Evolutionary conservation across 2,797 vertebrate genomes (phyloP), one percentile per base, ranked within the genome.

Genomic region (Calcarius lapponicus): DNA sequence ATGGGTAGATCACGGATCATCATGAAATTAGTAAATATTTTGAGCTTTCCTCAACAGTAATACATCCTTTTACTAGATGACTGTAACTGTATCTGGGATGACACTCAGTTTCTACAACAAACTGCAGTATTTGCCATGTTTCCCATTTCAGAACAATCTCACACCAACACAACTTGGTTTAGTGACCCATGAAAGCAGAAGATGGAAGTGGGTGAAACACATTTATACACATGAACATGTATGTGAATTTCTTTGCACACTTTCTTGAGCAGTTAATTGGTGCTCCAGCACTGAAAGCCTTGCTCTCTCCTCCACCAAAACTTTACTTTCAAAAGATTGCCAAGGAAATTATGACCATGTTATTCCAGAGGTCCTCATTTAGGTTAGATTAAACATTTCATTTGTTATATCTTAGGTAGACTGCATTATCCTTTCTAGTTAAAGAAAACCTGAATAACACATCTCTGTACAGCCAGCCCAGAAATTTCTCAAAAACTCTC

Each of bases 21-120:
- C 64, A 26, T 31, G 20, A 88, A 84, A 90, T 43, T 3, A 17
- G 47, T 72, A 81, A 92, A 84, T 88, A 90, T 93, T 96, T 78
- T 85, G 65, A 92, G 47, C 76, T 81, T 75, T 56, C 26, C 71
- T 93, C 60, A 88, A 80, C 53, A 61, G 40, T 62, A 61, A 26
- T 17, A 18, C 5, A 17, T 69, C 54, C 36, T 64, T 88, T 79
- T 53, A 72, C 64, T 54, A 83, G 47, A 60, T 45, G 32, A 85
- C 38, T 8, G 17, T 51, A 80, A 73, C 29, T 50, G n/a, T 40
- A 72, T 16, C 47, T 66, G 62, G 58, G 51, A 74, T 21, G 26
- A 81, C 91, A 54, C 60, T 72, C 34, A 47, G 26, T 31, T 72
- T 66, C 74, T 82, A n/a, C 42, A 79, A 72, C 32, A 64, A 88